Base-by-base conservation (phyloP, 2,888 invertebrate species). In the Sarcophaga subvicina region DNA sequence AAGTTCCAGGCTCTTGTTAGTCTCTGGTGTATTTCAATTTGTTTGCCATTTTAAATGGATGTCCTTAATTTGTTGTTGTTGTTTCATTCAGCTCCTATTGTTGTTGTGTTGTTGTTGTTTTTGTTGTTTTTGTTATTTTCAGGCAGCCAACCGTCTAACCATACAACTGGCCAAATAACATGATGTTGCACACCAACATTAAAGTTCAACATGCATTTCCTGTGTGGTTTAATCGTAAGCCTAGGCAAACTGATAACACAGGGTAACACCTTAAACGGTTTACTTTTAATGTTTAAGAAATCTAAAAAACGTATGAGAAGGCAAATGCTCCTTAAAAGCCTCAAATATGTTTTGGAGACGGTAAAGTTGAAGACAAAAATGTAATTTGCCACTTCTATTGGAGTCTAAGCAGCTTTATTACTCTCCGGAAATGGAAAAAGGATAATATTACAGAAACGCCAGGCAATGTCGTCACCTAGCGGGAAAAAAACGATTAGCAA, bases 131-230 rank as follows among this genome's bases (percentile, higher is more conserved):
- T 59, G 60, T 69, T 22, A 47, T 63, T 49, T 49, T 71, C 17
- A 54, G 5, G 14, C 54, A 54, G 54, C 20, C 54, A 49, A 63
- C 79, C 37, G 71, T 64, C 62, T 59, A 66, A 80, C 80, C 25
- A n/a, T 37, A 60, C 8, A n/a, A 27, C 62, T 49, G 47, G 47
- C 20, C 49, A 69, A 69, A 22, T 62, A 80, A 71, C 75, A 80
- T 71, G 60, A 70, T 80, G 80, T 71, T 75, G 64, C 73, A 54
- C 45, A 70, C 20, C 49, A 70, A 25, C 54, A 54, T 70, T 70
- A 70, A 22, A 12, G 70, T 60, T 27, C 66, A 84, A 70, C 64
- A 66, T 75, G 72, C 79, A 84, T 79, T 84, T 84, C 84, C 84
- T 84, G 75, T 78, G 72, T 76, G 84, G 76, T 76, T 84, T 71